Percentiles rank a stretch among this genome's conserved stretches.
Conservation (phyloP, 2,113 vertebrate species). For the Dromaius novaehollandiae region DNA sequence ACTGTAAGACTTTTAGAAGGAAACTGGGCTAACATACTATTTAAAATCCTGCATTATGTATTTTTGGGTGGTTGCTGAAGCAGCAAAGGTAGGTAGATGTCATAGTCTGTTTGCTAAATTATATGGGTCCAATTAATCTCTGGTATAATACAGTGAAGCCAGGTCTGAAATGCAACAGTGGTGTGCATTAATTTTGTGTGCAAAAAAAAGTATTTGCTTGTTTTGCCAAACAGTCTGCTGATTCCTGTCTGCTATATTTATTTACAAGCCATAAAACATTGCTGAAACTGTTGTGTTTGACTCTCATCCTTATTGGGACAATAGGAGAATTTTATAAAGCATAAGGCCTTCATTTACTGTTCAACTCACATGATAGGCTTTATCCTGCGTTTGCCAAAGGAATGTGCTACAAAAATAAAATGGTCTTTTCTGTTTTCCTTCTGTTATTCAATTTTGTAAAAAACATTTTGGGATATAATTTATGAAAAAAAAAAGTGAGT, state of each 20-base stretch:
- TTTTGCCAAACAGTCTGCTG: background rate
- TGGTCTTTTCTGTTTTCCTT: slow-evolving; percentile 31
- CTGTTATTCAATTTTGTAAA: background rate
- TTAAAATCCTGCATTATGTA: slow-evolving; percentile 59
- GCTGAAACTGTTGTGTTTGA: slow-evolving; percentile 19
- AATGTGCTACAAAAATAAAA: slow-evolving; percentile 27
- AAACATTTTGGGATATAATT: background rate
- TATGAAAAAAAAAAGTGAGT: background rate
- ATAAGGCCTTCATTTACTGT: slow-evolving; percentile 58
- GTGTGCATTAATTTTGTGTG: background rate
- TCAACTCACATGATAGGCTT: slow-evolving; percentile 44
- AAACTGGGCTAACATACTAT: slow-evolving; percentile 68
- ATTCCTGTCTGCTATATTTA: slow-evolving; percentile 20
- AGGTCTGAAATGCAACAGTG: background rate
- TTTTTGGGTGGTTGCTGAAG: slow-evolving; percentile 68
- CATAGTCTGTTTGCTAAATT: slow-evolving; percentile 25
- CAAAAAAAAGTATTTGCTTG: background rate
- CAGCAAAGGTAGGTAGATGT: slow-evolving; percentile 60
- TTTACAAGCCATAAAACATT: background rate
- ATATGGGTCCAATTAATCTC: slow-evolving; percentile 7
- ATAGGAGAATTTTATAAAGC: slow-evolving; percentile 51
- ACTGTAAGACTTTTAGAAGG: slow-evolving; percentile 47
- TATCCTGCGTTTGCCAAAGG: slow-evolving; percentile 24
- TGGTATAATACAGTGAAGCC: background rate
- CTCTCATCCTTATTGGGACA: slow-evolving; percentile 42